These are phyloP conservation scores for Brachyrhaphis roseni DNA, from an alignment of 2,797 vertebrate genomes.

Conservation along the genomic window DNA sequence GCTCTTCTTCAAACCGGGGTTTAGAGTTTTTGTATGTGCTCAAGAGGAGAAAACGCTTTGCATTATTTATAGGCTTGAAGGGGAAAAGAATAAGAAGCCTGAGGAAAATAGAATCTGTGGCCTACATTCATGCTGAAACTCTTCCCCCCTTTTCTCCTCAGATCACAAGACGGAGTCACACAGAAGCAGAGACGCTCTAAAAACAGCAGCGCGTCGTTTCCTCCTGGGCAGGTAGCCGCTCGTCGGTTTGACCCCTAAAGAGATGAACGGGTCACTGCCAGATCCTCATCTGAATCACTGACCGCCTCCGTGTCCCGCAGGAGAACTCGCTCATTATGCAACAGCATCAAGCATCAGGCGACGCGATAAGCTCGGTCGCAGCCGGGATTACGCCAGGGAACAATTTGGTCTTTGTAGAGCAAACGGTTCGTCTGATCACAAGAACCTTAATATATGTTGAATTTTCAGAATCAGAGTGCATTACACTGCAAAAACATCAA, in stretches of 20 bases:
- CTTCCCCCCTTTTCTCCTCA: constrained; percentile 29
- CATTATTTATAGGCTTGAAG: constrained; percentile 77
- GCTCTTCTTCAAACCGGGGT: constrained; percentile 30
- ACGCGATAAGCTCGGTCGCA: constrained; percentile 15
- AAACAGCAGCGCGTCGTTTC: constrained; percentile 14
- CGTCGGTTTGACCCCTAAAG: constrained; percentile 23
- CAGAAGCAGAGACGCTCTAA: constrained; percentile 34
- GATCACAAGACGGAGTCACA: constrained; percentile 50
- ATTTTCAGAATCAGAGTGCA: constrained; percentile 2
- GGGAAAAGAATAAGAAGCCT: constrained; percentile 62
- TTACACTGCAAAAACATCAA: neutral
- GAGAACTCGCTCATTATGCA: constrained; percentile 53
- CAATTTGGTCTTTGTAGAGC: constrained; percentile 55
- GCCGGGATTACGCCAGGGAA: constrained; percentile 51
- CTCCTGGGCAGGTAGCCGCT: constrained; percentile 17
- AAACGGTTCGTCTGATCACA: constrained; percentile 37
- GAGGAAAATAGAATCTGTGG: constrained; percentile 52
- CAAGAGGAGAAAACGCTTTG: constrained; percentile 36
- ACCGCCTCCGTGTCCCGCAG: constrained; percentile 32
- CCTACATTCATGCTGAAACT: constrained; percentile 64
- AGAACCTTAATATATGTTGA: constrained; percentile 31
- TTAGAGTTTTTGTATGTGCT: constrained; percentile 29
- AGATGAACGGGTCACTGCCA: constrained; percentile 28
- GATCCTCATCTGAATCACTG: constrained; percentile 28
- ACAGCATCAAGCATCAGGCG: constrained; percentile 29